Base-by-base conservation (phyloP, 2,888 invertebrate species). In the Tortricodes alternella region DNA sequence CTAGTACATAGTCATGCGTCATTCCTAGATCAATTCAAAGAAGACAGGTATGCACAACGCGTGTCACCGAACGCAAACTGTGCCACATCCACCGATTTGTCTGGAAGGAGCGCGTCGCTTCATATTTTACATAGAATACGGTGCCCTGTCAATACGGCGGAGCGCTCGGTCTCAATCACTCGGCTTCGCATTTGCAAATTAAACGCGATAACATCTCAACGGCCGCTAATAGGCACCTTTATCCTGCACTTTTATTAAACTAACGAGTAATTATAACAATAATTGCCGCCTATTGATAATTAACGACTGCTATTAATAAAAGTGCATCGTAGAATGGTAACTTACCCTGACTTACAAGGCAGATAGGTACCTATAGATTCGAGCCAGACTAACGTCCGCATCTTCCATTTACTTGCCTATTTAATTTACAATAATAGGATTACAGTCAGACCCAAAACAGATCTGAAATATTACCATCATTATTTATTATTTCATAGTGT, bases 61-160 rank as follows among this genome's bases (percentile, higher is more conserved):
- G n/a, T 4, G 29, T 29, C n/a, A 4, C 27, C 27, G n/a, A 1
- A n/a, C 27, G 3, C 27, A 27, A 21, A 46, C 34, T 21, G 66
- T 80, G 65, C 82, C 87, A 68, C 78, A 78, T 87, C 87, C 78
- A 82, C 71, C 63, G 58, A 29, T 29, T 43, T 52, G 64, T 64
- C 64, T 73, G 59, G 73, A 66, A 78, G 78, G 69, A 61, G 62
- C 49, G 62, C 74, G 71, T 74, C 75, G 74, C 81, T 78, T 88
- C 87, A 88, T 88, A 89, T 89, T 89, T 89, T 85, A 88, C 89
- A 90, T 89, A 89, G 87, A 89, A 90, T 88, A 84, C 83, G 68
- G 70, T 62, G 78, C 74, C 69, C 81, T 81, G 86, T 84, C 87
- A 81, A 82, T 85, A 80, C 76, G 62, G 65, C 66, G 68, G 69